Percentiles rank a stretch among this genome's conserved stretches.
phyloP scores from a whole-genome alignment of 2,888 invertebrate species.

The Ochropleura plecta region DNA sequence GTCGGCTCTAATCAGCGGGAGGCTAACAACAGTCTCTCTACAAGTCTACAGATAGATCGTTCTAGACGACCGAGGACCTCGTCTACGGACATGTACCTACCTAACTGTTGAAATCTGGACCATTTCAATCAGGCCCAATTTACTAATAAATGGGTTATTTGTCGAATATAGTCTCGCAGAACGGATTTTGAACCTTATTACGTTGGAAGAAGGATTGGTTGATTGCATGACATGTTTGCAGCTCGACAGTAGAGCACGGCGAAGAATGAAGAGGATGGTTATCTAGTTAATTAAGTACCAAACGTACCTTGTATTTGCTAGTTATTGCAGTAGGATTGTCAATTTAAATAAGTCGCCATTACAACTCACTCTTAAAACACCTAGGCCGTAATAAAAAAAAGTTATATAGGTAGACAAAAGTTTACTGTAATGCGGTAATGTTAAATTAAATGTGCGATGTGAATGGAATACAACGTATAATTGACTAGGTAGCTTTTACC shows the following conservation, averaged over 20 bases:
- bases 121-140: slow-evolving; percentile 83
- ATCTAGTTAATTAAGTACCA: slow-evolving; percentile 44
- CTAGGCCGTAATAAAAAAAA: neutral
- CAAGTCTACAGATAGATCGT: slow-evolving; percentile 23
- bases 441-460: neutral
- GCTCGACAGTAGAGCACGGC: slow-evolving; percentile 24
- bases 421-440: neutral
- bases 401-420: neutral
- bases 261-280: slow-evolving; percentile 42
- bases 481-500: too few relatives aligned
- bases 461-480: neutral
- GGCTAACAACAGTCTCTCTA: neutral
- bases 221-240: slow-evolving; percentile 20
- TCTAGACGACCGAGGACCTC: slow-evolving; percentile 42
- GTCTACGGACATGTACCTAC: slow-evolving; percentile 29
- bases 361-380: neutral
- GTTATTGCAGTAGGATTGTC: slow-evolving; percentile 7
- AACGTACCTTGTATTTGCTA: slow-evolving; percentile 16
- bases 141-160: slow-evolving; percentile 64
- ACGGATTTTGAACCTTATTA: slow-evolving; percentile 28
- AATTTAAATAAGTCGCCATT: slow-evolving; percentile 1
- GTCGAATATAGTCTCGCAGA: neutral
- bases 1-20: slow-evolving; percentile 25
- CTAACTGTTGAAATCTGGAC: slow-evolving; percentile 77
- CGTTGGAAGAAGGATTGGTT: slow-evolving; percentile 20